Evolutionary conservation across 2,797 vertebrate genomes (phyloP).

Genomic region (Manis crassicaudata): DNA sequence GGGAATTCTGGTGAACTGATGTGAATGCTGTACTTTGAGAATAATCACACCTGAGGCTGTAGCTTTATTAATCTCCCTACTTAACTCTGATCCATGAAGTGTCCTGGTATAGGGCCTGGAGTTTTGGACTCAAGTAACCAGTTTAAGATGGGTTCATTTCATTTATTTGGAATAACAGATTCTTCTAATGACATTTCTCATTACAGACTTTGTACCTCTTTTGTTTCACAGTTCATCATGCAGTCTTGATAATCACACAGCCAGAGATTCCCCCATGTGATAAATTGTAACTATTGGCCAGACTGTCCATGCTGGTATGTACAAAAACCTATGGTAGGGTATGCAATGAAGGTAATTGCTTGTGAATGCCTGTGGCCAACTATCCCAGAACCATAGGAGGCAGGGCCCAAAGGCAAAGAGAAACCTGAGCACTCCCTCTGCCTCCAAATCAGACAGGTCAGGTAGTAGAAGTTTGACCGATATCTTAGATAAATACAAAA

Average conservation of each 20-base stretch:
- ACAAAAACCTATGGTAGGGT: rapidly evolving
- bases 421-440: not conserved
- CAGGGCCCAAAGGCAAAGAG: rapidly evolving
- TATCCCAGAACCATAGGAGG: rapidly evolving
- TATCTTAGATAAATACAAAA: not conserved
- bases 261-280: rapidly evolving
- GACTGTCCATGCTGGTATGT: rapidly evolving
- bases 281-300: not conserved
- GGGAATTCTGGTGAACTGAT: not conserved
- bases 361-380: rapidly evolving
- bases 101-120: not conserved
- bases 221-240: not conserved
- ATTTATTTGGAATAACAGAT: no score
- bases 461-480: not conserved
- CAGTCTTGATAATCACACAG: not conserved
- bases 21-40: not conserved
- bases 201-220: not conserved
- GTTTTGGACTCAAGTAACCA: not conserved
- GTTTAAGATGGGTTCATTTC: not conserved
- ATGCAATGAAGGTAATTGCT: rapidly evolving
- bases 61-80: slow-evolving; percentile 35
- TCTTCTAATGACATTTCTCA: not conserved
- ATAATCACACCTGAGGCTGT: not conserved
- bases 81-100: not conserved
- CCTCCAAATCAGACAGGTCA: not conserved